Base-by-base conservation (phyloP, 92 coral and sea anemone genomes). In the Zoanthus sansibaricus region DNA sequence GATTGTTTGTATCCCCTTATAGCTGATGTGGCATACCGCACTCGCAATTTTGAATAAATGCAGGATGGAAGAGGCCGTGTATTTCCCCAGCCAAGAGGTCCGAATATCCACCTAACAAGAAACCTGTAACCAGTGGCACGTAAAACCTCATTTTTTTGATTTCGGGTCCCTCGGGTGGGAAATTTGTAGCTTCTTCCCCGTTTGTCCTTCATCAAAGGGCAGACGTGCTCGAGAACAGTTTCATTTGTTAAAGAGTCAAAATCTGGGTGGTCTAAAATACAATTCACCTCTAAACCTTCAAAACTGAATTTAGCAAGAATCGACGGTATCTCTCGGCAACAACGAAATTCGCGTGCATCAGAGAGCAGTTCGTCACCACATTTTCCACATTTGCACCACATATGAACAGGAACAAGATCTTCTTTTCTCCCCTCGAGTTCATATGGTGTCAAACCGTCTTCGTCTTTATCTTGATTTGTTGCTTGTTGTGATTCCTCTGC, bases 351-450 rank as follows among this genome's bases (percentile, higher is more conserved):
- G 56, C 83, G 49, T 18, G 84, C 83, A 77, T 68, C 72, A 66
- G 77, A 20, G 58, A 86, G 84, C 48, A 76, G 77, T 15, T 86
- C 72, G 25, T 55, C 77, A 61, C 68, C 56, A 66, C 89, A 86
- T 21, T 68, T 72, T 76, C 77, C 89, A 77, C 89, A 86, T 15
- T 66, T 37, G 82, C 89, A 86, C 84, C 89, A 76, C 47, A 25
- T 62, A 12, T 77, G 69, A 67, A 67, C 71, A 67, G 71, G 71
- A 67, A 67, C 5, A 67, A 67, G 71, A 18, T 1, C 71, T 67
- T 67, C 33, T 67, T 67, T 67, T 54, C 46, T 55, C 25, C 17
- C 10, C 46, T 77, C 69, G 83, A 59, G 37, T 77, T 77, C 83
- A 51, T 77, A 17, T 77, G 83, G 68, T 48, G 83, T 77, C 37